Conservation (phyloP, 1,140 invertebrate species). For the Euschistus heros region DNA sequence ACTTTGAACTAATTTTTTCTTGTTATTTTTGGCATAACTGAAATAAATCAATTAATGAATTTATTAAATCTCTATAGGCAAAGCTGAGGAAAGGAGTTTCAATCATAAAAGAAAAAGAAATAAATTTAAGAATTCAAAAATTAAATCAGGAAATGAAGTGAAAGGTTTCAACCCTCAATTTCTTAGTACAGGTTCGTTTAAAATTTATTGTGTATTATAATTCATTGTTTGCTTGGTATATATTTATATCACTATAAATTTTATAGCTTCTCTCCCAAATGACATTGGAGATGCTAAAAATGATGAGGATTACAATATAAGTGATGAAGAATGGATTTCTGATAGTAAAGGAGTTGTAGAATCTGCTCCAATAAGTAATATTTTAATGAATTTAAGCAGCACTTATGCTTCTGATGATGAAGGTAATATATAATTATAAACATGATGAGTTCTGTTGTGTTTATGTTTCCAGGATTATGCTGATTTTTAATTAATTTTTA, state of each 20-base stretch:
- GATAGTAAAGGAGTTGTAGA: not conserved
- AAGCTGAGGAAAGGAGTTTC: too few relatives aligned
- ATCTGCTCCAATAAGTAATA: not conserved
- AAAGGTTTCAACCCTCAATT: too few relatives aligned
- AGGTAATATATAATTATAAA: not conserved
- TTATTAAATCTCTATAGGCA: not conserved
- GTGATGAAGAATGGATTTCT: constrained; percentile 8
- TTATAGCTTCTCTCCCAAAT: too few relatives aligned
- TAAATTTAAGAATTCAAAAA: too few relatives aligned
- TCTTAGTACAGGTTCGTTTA: too few relatives aligned
- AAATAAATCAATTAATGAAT: not conserved
- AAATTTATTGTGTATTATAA: too few relatives aligned
- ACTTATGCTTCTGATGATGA: constrained; percentile 10
- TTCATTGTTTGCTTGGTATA: too few relatives aligned
- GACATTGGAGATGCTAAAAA: too few relatives aligned
- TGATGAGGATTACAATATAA: not conserved
- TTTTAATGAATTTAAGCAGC: not conserved
- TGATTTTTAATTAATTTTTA: not conserved
- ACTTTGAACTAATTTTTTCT: not conserved
- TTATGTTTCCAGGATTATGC: not conserved
- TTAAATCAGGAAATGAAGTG: too few relatives aligned
- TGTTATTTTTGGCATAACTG: not conserved
- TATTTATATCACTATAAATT: too few relatives aligned
- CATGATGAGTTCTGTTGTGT: not conserved
- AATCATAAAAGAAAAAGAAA: too few relatives aligned